Evolutionary conservation across 1,140 invertebrate genomes (phyloP), one percentile per base, ranked within the genome.

Genomic region (Hylyphantes graminicola): DNA sequence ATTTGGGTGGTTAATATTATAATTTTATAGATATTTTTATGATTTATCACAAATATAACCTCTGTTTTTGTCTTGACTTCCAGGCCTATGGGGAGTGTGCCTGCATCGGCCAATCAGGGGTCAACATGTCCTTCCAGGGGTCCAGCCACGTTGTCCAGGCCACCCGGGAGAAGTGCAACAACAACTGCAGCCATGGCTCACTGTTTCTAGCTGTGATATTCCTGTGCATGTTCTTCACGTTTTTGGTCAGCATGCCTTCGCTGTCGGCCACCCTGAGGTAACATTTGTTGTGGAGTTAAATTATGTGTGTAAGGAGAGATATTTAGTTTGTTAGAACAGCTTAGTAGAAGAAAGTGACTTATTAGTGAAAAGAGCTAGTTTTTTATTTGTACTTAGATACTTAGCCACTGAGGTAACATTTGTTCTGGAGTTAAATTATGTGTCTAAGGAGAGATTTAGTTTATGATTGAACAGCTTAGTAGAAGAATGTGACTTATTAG

Each of bases 161-260:
- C 0, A 92, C 92, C 12, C 92, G 93, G 86, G 92, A 92, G 55
- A 91, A 91, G 80, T 95, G 94, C 87, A 88, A 89, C 8, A 92
- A 92, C 0, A 89, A 89, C 0, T 96, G 95, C 87, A 89, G 90
- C 6, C 91, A 92, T 84, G 88, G 95, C 68, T 93, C 92, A 88
- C 87, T 93, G 0, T 95, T 95, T 89, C 89, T 95, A 6, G 89
- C 88, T 0, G 88, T 95, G 7, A 91, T 94, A n/a, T 94, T 95
- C 87, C 89, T 94, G 10, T 90, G 93, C 51, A 94, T 95, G 92
- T 91, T 94, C 59, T 93, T 94, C 87, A 94, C 94, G 0, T 95
- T 96, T 88, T 88, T 95, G 3, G 92, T 93, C 75, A 94, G 93
- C 12, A 95, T 95, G 92, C 94, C 94, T 0, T 93, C 94, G 0